These are phyloP conservation scores for Paramuricea clavata DNA, from an alignment of 92 coral and sea anemone species.

Conservation along the genomic window DNA sequence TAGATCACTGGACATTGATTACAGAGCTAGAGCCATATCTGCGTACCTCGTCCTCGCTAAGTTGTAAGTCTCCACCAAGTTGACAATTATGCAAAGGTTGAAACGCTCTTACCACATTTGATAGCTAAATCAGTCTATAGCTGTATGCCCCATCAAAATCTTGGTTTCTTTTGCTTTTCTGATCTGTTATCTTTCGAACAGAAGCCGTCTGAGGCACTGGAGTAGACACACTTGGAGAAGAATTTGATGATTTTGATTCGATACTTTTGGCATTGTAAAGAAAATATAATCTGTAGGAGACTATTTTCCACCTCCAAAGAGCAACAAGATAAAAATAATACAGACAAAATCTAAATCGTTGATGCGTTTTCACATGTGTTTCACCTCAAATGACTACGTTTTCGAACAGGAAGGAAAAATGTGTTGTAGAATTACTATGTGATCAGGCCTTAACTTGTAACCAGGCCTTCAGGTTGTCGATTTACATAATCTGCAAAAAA, in stretches of 20 bases:
- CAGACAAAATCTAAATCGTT: not conserved
- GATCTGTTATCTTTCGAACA: constrained; percentile 25
- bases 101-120: too few species aligned
- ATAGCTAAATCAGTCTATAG: too few species aligned
- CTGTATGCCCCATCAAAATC: constrained; percentile 38
- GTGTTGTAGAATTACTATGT: not conserved
- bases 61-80: not conserved
- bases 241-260: not conserved
- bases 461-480: not conserved
- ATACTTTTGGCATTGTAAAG: too few species aligned
- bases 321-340: constrained; percentile 11
- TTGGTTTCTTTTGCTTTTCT: constrained; percentile 10
- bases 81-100: constrained; percentile 27
- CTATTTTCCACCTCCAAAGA: not conserved
- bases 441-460: too few species aligned
- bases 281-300: too few species aligned
- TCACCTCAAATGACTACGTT: not conserved
- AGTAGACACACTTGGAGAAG: constrained; percentile 13
- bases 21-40: constrained; percentile 25
- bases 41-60: constrained; percentile 27
- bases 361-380: constrained; percentile 5
- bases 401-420: not conserved
- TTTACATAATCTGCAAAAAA: not conserved
- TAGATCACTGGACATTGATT: constrained; percentile 35
- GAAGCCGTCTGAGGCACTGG: constrained; percentile 27